Evolutionary conservation across 1,140 invertebrate genomes (phyloP).

Genomic region (Pissodes strobi): DNA sequence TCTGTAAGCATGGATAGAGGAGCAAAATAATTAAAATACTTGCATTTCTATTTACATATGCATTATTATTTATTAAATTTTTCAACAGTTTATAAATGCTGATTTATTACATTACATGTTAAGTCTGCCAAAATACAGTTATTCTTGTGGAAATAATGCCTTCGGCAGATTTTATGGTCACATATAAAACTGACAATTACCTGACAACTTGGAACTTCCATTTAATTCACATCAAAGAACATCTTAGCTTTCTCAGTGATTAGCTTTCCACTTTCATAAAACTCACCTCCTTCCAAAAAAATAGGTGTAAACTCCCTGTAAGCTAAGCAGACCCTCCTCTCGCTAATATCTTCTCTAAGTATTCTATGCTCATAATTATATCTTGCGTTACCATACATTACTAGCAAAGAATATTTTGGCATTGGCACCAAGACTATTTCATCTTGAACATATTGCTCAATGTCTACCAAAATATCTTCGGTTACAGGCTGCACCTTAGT

Average conservation of each 20-base stretch:
- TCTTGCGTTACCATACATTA: slow-evolving; percentile 81
- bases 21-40: too few relatives aligned
- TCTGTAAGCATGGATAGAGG: too few relatives aligned
- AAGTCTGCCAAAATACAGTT: too few relatives aligned
- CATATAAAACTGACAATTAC: too few relatives aligned
- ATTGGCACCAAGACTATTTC: slow-evolving; percentile 72
- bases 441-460: slow-evolving; percentile 27
- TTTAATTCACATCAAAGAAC: slow-evolving; percentile 64
- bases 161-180: too few relatives aligned
- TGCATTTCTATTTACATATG: too few relatives aligned
- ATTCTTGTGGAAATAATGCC: too few relatives aligned
- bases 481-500: slow-evolving; percentile 28
- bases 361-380: slow-evolving; percentile 92
- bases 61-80: too few relatives aligned
- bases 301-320: slow-evolving; percentile 90
- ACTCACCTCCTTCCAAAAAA: slow-evolving; percentile 70
- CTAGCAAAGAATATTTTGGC: slow-evolving; percentile 81
- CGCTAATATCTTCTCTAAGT: slow-evolving; percentile 77
- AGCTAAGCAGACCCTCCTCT: slow-evolving; percentile 85
- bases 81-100: too few relatives aligned
- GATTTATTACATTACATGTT: too few relatives aligned
- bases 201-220: too few relatives aligned
- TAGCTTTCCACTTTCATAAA: slow-evolving; percentile 62
- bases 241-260: slow-evolving; percentile 65
- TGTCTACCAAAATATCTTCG: too few relatives aligned